These are phyloP conservation scores for Chauna torquata DNA, from an alignment of 2,113 vertebrate species.

Conservation along the genomic window DNA sequence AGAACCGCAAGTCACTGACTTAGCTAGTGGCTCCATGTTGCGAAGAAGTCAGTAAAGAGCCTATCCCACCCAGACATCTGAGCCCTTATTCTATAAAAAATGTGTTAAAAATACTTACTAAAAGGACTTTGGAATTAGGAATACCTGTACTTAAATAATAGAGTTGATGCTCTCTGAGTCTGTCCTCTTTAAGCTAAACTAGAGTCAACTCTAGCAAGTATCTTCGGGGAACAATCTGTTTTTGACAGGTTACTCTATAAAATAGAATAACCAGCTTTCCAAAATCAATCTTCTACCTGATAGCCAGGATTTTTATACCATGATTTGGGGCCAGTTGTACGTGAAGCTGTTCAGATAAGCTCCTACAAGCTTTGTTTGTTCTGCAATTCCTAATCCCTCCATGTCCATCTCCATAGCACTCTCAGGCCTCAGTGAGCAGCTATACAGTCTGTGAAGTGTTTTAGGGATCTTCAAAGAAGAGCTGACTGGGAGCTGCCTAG, in stretches of 20 bases:
- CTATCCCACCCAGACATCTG: neutral
- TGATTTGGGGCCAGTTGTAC: neutral
- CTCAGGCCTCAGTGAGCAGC: neutral
- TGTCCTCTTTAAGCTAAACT: neutral
- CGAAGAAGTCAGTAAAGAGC: neutral
- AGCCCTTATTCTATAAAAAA: neutral
- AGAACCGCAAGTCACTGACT: neutral
- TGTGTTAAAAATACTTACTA: neutral
- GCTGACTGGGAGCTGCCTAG: neutral
- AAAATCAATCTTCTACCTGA: neutral
- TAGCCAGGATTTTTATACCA: neutral
- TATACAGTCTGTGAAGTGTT: neutral
- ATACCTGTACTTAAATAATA: neutral
- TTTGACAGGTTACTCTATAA: neutral
- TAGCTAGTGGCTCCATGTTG: neutral
- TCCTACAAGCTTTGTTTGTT: neutral
- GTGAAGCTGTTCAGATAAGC: neutral
- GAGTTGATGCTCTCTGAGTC: neutral
- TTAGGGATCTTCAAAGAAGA: neutral
- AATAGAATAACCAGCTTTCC: neutral
- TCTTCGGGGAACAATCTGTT: neutral
- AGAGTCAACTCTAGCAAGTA: neutral
- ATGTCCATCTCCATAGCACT: rapidly evolving
- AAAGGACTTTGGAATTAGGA: neutral
- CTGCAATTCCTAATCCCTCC: neutral